A percentile compares a stretch with the other conserved stretches of the same genome.
phyloP scores from a whole-genome alignment of 2,113 vertebrate genomes.

The Macaca mulatta region DNA sequence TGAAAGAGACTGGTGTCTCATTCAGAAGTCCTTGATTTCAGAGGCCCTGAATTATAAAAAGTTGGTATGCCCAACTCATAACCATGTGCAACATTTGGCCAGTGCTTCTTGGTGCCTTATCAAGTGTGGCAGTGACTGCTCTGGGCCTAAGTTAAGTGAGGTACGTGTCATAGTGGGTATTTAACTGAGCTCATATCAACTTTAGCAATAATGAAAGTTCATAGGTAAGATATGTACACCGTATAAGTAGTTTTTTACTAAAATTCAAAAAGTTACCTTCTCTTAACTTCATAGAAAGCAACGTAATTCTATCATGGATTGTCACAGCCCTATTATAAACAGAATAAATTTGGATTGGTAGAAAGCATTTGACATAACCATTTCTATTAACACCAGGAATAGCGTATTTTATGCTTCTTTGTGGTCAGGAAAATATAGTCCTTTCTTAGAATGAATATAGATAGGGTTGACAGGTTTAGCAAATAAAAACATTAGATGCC shows the following conservation, averaged over 20 bases:
- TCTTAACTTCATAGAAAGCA: constrained; percentile 23
- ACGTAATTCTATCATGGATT: neutral
- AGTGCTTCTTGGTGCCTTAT: neutral
- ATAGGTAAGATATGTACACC: neutral
- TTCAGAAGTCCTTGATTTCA: neutral
- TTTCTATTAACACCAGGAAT: neutral
- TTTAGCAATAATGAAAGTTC: neutral
- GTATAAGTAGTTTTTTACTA: neutral
- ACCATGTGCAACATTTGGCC: neutral
- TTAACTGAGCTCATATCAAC: constrained; percentile 55
- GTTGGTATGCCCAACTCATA: neutral
- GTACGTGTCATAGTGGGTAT: constrained; percentile 67
- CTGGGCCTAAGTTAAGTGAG: neutral
- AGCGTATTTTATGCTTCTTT: neutral
- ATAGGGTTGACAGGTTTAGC: neutral
- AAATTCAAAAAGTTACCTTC: neutral
- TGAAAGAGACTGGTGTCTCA: neutral
- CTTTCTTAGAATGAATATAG: neutral
- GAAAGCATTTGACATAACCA: neutral
- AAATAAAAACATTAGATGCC: neutral
- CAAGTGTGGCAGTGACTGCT: neutral
- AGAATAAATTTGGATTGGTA: constrained; percentile 19
- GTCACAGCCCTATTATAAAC: neutral
- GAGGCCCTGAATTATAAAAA: neutral
- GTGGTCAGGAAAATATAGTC: neutral